Evolutionary conservation across 2,797 vertebrate species (phyloP).

Genomic region (Clarias platycephalus): DNA sequence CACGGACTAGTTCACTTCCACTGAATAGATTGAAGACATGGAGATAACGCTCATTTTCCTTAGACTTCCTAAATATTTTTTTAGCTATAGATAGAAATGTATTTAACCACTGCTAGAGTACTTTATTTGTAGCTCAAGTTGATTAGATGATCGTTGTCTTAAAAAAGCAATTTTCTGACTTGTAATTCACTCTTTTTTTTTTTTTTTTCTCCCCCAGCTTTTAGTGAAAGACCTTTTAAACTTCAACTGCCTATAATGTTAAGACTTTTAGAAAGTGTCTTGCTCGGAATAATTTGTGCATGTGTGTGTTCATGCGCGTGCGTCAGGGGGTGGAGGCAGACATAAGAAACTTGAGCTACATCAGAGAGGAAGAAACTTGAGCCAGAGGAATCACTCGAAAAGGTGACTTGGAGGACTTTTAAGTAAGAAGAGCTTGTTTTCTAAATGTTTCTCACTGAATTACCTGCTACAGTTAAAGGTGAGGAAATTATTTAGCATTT

Average conservation of each 20-base stretch:
- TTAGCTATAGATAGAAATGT: not conserved
- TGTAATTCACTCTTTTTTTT: not conserved
- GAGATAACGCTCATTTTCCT: not conserved
- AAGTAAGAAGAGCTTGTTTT: not conserved
- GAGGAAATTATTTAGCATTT: not conserved
- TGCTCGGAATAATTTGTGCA: not conserved
- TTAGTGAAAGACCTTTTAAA: not conserved
- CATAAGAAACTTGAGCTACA: conserved; percentile 35
- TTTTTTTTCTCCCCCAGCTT: not conserved
- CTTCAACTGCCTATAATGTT: not conserved
- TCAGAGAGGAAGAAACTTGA: conserved; percentile 15
- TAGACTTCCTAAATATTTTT: not conserved
- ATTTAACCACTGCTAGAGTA: not conserved
- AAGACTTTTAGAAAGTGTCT: not conserved
- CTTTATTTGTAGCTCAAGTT: not conserved
- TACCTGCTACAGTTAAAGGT: not conserved
- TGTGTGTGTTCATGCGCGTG: not conserved
- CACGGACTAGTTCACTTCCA: conserved; percentile 51
- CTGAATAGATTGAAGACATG: conserved; percentile 11
- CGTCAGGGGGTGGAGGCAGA: conserved; percentile 12
- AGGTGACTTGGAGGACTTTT: conserved; percentile 3
- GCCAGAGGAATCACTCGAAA: not conserved
- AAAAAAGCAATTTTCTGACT: not conserved
- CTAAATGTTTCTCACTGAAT: not conserved
- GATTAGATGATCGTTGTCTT: not conserved